Evolutionary conservation across 2,113 vertebrate species (phyloP).

Genomic region (Phylloscopus trochilus): DNA sequence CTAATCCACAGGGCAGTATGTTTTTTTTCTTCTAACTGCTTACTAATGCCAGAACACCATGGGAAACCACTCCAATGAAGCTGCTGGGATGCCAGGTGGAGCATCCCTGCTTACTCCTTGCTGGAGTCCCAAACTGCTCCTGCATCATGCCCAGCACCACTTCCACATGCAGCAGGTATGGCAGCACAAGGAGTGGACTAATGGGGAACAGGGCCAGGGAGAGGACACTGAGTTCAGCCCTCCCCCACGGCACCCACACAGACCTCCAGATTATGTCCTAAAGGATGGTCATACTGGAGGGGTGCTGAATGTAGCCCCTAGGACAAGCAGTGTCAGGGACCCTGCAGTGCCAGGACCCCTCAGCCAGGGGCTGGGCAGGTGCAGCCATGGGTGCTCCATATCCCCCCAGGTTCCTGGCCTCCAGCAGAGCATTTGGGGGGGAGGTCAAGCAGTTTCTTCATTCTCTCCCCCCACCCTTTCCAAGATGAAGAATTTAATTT

Average conservation of each 20-base stretch:
- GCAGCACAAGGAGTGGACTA: background rate
- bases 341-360: accelerated
- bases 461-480: constrained; percentile 11
- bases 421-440: background rate
- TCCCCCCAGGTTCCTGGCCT: background rate
- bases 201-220: accelerated
- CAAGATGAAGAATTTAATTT: constrained; percentile 70
- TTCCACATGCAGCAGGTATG: background rate
- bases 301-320: background rate
- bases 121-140: background rate
- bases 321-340: background rate
- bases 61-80: accelerated
- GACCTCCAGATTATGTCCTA: background rate
- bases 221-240: background rate
- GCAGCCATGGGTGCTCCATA: background rate
- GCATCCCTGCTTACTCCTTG: background rate
- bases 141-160: accelerated
- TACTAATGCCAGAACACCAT: background rate
- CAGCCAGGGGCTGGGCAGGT: background rate
- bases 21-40: background rate
- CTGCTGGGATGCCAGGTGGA: background rate
- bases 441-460: constrained; percentile 24
- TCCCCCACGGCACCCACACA: background rate
- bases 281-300: background rate
- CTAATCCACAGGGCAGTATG: background rate